Conservation (phyloP, 2,888 invertebrate species). For the Papilio gigon region DNA sequence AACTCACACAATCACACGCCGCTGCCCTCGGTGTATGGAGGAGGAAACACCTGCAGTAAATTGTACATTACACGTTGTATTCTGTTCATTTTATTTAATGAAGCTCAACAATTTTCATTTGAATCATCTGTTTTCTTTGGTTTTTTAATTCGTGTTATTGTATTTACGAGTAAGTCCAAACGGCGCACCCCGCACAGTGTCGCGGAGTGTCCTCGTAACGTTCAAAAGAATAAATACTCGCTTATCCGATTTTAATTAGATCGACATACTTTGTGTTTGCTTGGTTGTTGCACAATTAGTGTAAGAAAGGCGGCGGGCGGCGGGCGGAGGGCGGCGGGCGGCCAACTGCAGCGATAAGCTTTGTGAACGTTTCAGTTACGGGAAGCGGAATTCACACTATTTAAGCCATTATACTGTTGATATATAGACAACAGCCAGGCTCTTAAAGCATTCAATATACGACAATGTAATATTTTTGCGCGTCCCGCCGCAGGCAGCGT, state of each 20-base stretch:
- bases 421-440: neutral
- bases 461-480: neutral
- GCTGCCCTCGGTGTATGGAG: too few relatives aligned
- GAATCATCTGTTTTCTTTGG: too few relatives aligned
- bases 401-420: neutral
- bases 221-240: neutral
- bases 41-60: too few relatives aligned
- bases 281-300: constrained; percentile 6
- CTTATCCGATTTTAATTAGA: constrained; percentile 3
- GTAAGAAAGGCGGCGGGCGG: neutral
- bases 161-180: too few relatives aligned
- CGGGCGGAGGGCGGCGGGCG: neutral
- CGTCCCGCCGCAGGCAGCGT: too few relatives aligned
- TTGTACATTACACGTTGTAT: too few relatives aligned
- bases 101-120: too few relatives aligned
- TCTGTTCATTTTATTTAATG: too few relatives aligned
- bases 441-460: neutral
- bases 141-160: too few relatives aligned
- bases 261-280: neutral
- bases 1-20: neutral
- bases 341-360: constrained; percentile 6
- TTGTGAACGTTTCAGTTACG: constrained; percentile 13
- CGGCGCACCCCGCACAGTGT: too few relatives aligned
- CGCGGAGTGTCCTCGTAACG: too few relatives aligned
- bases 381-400: neutral